Conservation (phyloP, 1,140 invertebrate genomes). For the Potamilus streckersoni region DNA sequence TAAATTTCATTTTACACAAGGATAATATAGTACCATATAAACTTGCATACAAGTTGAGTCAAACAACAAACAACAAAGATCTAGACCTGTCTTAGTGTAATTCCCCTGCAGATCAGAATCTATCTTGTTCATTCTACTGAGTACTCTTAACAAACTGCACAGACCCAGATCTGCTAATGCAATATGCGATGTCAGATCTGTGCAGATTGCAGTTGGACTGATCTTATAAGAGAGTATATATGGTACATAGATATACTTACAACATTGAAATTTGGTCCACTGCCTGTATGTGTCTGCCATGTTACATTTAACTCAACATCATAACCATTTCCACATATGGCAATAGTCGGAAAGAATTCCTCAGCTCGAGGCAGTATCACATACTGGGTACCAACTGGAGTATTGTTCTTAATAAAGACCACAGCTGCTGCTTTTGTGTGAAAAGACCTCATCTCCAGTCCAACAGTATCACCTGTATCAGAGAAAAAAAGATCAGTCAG, state of each 20-base stretch:
- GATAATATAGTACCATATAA: too few relatives aligned
- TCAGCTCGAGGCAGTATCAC: constrained; percentile 12
- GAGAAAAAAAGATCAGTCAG: not conserved
- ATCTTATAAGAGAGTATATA: too few relatives aligned
- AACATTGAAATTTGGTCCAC: constrained; percentile 43
- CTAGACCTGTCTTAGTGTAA: too few relatives aligned
- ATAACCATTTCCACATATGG: constrained; percentile 59
- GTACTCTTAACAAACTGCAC: too few relatives aligned
- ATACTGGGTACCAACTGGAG: constrained; percentile 27
- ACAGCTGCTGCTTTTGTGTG: constrained; percentile 33
- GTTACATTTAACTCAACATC: constrained; percentile 56
- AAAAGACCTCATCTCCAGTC: constrained; percentile 55
- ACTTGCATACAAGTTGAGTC: too few relatives aligned
- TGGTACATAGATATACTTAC: constrained; percentile 34
- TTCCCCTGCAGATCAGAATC: too few relatives aligned
- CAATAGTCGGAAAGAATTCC: constrained; percentile 58
- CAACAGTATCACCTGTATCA: constrained; percentile 60
- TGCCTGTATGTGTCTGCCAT: constrained; percentile 58
- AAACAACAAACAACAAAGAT: too few relatives aligned
- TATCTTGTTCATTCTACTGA: too few relatives aligned
- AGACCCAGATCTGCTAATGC: too few relatives aligned
- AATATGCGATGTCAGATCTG: too few relatives aligned
- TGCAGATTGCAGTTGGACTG: too few relatives aligned
- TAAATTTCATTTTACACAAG: too few relatives aligned
- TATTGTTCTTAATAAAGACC: constrained; percentile 38